Conservation (phyloP, 1,140 invertebrate species). For the Apis florea region DNA sequence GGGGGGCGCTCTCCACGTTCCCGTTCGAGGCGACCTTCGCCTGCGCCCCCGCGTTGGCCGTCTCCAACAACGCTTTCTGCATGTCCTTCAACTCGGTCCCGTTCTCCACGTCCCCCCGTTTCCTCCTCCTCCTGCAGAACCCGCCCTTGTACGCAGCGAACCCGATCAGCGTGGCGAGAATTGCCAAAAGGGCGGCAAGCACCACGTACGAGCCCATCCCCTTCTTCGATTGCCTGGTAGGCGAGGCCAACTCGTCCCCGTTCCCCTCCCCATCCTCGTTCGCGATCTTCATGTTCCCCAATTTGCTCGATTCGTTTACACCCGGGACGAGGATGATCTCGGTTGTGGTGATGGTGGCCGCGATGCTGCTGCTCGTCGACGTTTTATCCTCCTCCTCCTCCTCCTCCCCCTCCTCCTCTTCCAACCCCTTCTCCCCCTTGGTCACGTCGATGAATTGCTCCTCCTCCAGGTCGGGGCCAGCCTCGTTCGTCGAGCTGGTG, state of each 20-base stretch:
- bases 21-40: slow-evolving; percentile 74
- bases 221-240: slow-evolving; percentile 71
- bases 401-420: slow-evolving; percentile 13
- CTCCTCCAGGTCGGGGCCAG: slow-evolving; percentile 68
- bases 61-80: slow-evolving; percentile 73
- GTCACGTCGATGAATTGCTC: slow-evolving; percentile 69
- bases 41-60: slow-evolving; percentile 50
- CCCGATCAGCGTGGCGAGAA: slow-evolving; percentile 72
- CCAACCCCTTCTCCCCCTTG: slow-evolving; percentile 12
- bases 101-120: slow-evolving; percentile 72
- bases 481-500: slow-evolving; percentile 60
- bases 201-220: slow-evolving; percentile 77
- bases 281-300: slow-evolving; percentile 31
- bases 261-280: slow-evolving; percentile 33
- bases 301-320: slow-evolving; percentile 20
- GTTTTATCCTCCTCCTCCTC: neutral
- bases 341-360: neutral
- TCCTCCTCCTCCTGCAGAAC: slow-evolving; percentile 73
- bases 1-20: slow-evolving; percentile 71
- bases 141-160: slow-evolving; percentile 77
- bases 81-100: slow-evolving; percentile 78
- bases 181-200: slow-evolving; percentile 67
- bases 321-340: too few species aligned
- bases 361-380: neutral
- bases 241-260: slow-evolving; percentile 56